Evolutionary conservation across 2,888 invertebrate genomes (phyloP).

Genomic region (Cryptocephalus moraei): DNA sequence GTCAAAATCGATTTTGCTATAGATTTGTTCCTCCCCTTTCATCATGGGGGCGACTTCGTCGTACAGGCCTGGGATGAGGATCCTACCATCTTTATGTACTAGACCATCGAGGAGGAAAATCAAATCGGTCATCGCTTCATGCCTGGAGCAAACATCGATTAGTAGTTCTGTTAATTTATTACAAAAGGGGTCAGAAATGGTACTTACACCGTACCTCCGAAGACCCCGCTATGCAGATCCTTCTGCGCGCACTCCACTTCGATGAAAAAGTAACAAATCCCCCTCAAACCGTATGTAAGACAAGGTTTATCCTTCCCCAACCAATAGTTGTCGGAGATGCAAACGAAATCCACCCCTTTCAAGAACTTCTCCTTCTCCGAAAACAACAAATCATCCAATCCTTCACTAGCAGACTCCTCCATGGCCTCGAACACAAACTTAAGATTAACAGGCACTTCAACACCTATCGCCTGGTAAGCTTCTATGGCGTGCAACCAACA

Average conservation of each 20-base stretch:
- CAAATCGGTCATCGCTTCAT: constrained; percentile 87
- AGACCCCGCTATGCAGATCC: constrained; percentile 94
- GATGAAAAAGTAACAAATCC: constrained; percentile 82
- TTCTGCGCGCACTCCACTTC: constrained; percentile 82
- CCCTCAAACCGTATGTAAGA: constrained; percentile 91
- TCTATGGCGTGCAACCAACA: constrained; percentile 94
- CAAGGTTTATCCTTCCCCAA: constrained; percentile 94
- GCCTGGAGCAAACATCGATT: constrained; percentile 36
- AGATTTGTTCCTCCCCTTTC: constrained; percentile 58
- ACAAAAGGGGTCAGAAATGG: neutral
- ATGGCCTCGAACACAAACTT: constrained; percentile 96
- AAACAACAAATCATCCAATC: constrained; percentile 77
- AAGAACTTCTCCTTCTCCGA: constrained; percentile 68
- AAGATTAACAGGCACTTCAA: constrained; percentile 57
- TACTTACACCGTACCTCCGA: constrained; percentile 83
- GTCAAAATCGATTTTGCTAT: constrained; percentile 79
- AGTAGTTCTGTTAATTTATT: neutral
- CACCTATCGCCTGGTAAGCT: constrained; percentile 62
- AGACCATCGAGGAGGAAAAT: constrained; percentile 75
- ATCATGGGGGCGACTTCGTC: constrained; percentile 69
- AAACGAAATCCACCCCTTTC: constrained; percentile 80
- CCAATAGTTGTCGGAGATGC: constrained; percentile 99
- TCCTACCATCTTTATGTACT: constrained; percentile 78
- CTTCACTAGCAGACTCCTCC: constrained; percentile 96
- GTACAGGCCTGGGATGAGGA: constrained; percentile 72